Conservation (phyloP, 1,140 invertebrate genomes). For the Sarcophaga bullata region DNA sequence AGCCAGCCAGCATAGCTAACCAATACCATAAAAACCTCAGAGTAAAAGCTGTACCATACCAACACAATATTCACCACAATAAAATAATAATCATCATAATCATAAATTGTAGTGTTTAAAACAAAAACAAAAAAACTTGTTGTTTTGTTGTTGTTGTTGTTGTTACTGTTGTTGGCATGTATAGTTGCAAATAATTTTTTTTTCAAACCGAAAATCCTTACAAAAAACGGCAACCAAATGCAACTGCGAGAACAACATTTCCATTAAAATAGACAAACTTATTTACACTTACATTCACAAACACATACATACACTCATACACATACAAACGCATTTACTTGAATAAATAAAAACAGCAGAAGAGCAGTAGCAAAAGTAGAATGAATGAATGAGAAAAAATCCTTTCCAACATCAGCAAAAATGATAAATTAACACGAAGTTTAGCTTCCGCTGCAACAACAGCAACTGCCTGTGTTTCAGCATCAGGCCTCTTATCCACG, state of each 20-base stretch:
- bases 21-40: too few species aligned
- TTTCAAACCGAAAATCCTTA: neutral
- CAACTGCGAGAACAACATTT: neutral
- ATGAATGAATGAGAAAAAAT: too few species aligned
- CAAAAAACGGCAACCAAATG: neutral
- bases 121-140: neutral
- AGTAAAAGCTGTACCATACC: neutral
- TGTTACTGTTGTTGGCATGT: too few species aligned
- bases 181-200: neutral
- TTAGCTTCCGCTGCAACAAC: neutral
- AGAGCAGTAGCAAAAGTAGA: neutral
- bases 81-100: slow-evolving; percentile 18
- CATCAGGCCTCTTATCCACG: neutral
- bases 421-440: slow-evolving; percentile 9
- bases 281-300: neutral
- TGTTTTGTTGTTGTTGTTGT: too few species aligned
- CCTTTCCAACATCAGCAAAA: neutral
- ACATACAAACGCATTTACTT: neutral
- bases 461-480: neutral
- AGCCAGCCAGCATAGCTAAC: too few species aligned
- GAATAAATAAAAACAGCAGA: neutral
- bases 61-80: neutral
- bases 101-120: slow-evolving; percentile 17
- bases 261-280: neutral
- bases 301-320: neutral